Evolutionary conservation across 2,888 invertebrate genomes (phyloP).

Genomic region (Folsomia candida): DNA sequence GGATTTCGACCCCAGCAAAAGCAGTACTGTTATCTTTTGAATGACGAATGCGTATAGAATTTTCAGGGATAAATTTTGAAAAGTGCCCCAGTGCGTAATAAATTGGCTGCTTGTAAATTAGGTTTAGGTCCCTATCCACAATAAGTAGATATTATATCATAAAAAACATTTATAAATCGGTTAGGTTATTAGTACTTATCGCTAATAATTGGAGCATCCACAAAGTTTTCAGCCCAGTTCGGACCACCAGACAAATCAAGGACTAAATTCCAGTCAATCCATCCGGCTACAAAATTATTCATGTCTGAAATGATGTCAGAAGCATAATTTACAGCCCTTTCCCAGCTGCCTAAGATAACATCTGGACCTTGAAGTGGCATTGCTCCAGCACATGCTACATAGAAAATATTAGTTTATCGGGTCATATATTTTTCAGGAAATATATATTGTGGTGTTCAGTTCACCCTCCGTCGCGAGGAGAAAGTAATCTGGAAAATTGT

Average conservation of each 20-base stretch:
- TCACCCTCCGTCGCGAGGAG: constrained; percentile 60
- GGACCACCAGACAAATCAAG: constrained; percentile 58
- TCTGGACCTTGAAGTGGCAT: constrained; percentile 7
- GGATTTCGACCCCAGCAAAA: constrained; percentile 25
- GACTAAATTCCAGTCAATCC: constrained; percentile 61
- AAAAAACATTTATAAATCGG: not conserved
- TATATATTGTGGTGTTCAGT: too few relatives aligned
- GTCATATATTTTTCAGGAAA: too few relatives aligned
- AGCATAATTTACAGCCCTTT: constrained; percentile 58
- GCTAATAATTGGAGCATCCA: constrained; percentile 60
- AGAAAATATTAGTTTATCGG: too few relatives aligned
- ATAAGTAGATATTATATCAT: not conserved
- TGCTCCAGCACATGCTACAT: constrained; percentile 55
- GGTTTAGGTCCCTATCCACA: constrained; percentile 13
- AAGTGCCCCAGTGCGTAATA: constrained; percentile 61
- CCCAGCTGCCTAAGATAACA: constrained; percentile 58
- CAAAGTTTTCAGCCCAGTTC: constrained; percentile 59
- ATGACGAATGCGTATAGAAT: constrained; percentile 40
- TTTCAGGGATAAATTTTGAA: constrained; percentile 52
- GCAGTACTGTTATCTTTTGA: constrained; percentile 10
- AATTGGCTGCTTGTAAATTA: constrained; percentile 60
- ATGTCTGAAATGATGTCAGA: constrained; percentile 58
- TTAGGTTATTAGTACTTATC: constrained; percentile 8
- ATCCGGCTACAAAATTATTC: constrained; percentile 58
- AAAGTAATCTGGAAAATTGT: constrained; percentile 58